Percentiles rank a stretch among this genome's conserved stretches.
Evolutionary conservation across 2,888 invertebrate species (phyloP).

Genomic region (Lobophora halterata): DNA sequence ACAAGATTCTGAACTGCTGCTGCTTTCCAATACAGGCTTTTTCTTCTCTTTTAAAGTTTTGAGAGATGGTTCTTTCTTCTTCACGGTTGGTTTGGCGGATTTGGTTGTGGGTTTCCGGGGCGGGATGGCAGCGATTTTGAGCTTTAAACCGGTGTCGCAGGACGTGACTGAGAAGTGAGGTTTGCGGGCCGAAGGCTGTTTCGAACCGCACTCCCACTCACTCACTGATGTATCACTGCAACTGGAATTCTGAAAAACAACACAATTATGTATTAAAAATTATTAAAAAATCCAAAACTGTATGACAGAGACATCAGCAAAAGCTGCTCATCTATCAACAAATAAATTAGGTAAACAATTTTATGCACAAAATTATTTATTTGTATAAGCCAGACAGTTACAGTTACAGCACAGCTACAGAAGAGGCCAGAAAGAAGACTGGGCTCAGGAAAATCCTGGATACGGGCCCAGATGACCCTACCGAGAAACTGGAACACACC

Average conservation of each 20-base stretch:
- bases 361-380: no score
- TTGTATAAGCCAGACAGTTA: no score
- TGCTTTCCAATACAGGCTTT: conserved; percentile 61
- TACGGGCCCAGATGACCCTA: no score
- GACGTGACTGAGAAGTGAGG: conserved; percentile 83
- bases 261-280: background rate
- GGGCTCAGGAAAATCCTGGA: no score
- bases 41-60: conserved; percentile 46
- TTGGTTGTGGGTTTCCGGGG: conserved; percentile 65
- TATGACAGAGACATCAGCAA: no score
- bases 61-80: conserved; percentile 56
- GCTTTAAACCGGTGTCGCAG: conserved; percentile 81
- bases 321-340: no score
- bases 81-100: conserved; percentile 56
- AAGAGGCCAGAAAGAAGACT: no score
- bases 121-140: conserved; percentile 82
- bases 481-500: no score
- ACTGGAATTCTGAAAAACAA: conserved; percentile 63
- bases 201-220: conserved; percentile 69
- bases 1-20: conserved; percentile 75
- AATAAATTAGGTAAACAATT: no score
- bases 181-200: conserved; percentile 56
- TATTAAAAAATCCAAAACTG: conserved; percentile 2
- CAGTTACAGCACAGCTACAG: no score
- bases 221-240: conserved; percentile 66